A percentile compares a stretch with the other conserved stretches of the same genome.
These are phyloP conservation scores for Oreohelix idahoensis DNA, from an alignment of 1,140 invertebrate species.

Conservation along the genomic window DNA sequence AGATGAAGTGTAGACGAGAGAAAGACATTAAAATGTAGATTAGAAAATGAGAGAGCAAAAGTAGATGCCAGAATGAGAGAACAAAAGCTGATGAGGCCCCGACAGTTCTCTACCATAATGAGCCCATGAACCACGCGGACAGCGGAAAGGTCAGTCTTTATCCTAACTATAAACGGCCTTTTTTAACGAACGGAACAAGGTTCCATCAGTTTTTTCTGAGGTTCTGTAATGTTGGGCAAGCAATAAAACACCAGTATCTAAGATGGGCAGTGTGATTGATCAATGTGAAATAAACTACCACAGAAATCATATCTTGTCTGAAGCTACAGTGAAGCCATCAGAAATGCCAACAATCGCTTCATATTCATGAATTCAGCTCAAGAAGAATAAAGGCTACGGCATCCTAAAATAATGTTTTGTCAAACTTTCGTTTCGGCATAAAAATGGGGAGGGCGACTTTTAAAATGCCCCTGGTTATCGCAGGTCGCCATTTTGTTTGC, in stretches of 20 bases:
- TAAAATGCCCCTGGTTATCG: conserved; percentile 31
- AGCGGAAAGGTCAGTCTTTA: conserved; percentile 23
- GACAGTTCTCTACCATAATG: background rate
- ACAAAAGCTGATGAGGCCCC: background rate
- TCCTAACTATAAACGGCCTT: conserved; percentile 16
- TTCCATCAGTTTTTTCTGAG: no score
- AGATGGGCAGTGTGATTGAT: conserved; percentile 29
- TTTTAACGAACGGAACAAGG: no score
- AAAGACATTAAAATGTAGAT: no score
- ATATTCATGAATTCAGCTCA: conserved; percentile 27
- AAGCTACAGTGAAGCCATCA: conserved; percentile 19
- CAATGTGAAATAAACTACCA: no score
- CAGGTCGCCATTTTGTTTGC: conserved; percentile 36
- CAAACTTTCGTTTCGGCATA: conserved; percentile 38
- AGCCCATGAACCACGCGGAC: background rate
- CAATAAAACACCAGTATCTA: conserved; percentile 33
- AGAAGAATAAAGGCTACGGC: conserved; percentile 7
- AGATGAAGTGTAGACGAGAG: no score
- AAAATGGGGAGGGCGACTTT: conserved; percentile 35
- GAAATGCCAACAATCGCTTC: conserved; percentile 36
- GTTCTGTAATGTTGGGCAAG: no score
- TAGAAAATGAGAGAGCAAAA: no score
- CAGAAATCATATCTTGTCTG: no score
- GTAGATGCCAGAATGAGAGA: no score
- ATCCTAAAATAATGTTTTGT: conserved; percentile 40